Conservation (phyloP, 2,113 vertebrate genomes). For the Pardalotus punctatus region DNA sequence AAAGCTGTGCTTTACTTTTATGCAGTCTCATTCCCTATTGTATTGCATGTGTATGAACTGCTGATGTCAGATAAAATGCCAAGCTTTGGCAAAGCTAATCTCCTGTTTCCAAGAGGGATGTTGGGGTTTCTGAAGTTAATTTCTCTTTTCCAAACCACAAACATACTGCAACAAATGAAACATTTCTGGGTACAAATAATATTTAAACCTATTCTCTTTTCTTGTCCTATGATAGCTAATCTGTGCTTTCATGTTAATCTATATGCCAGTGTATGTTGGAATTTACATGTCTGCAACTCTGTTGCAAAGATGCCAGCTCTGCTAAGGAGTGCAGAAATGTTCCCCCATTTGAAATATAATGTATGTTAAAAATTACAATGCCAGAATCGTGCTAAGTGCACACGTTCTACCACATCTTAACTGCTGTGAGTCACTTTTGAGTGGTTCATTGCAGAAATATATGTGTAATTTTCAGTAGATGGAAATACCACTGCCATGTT, state of each 20-base stretch:
- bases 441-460: background rate
- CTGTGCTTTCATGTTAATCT: background rate
- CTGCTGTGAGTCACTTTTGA: background rate
- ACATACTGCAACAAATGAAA: background rate
- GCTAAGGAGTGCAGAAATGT: background rate
- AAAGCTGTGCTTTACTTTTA: background rate
- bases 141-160: background rate
- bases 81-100: background rate
- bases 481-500: conserved; percentile 14
- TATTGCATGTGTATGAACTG: background rate
- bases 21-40: background rate
- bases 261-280: background rate
- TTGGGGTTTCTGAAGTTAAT: background rate
- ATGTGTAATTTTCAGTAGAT: background rate
- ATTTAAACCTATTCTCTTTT: background rate
- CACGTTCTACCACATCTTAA: background rate
- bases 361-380: background rate
- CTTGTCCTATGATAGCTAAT: background rate
- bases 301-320: background rate
- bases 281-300: background rate
- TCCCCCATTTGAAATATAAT: background rate
- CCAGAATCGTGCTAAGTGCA: background rate
- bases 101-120: background rate
- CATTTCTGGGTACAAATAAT: background rate
- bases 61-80: background rate